Evolutionary conservation across 2,113 vertebrate genomes (phyloP), one percentile per base, ranked within the genome.

Genomic region (Upupa epops): DNA sequence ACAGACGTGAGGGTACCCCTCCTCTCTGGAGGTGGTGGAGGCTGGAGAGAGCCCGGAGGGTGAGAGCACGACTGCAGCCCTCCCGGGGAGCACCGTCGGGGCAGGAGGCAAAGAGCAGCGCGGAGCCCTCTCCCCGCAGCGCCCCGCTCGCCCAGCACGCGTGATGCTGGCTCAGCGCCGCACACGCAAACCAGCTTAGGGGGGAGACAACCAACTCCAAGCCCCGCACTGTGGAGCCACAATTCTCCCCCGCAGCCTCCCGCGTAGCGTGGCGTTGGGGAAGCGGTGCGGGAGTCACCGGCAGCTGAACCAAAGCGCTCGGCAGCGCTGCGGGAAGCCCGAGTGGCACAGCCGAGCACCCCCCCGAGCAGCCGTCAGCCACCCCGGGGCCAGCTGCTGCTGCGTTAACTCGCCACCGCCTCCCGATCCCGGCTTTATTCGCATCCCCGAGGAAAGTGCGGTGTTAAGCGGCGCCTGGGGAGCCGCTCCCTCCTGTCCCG

Each of bases 171-270:
- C 93, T 95, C 45, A 72, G 93, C 88, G 73, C 58, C 75, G 29
- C 76, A 4, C 94, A 31, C 95, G 74, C 86, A 89, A 94, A 93
- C 72, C 83, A 86, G 91, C 89, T 95, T 86, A 94, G 93, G 10
- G 88, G 37, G 34, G 42, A 15, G 40, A 15, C 11, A 15, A 42
- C 11, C 11, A 42, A 42, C 40, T 15, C 40, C 40, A 65, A 83
- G 64, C 78, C 74, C 17, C 3, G 87, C 91, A 17, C 86, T 16
- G 63, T 3, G 29, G 28, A 59, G 94, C 93, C 79, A 89, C 92
- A 92, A 95, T 93, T 93, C 94, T 85, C 94, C 93, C 94, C 89
- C 91, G 15, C 93, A 45, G 4, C 78, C 85, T 79, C 87, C 24
- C 2, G 6, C 87, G 81, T 92, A 94, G 93, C 87, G 93, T 61